Percentiles rank a stretch among this genome's conserved stretches.
These are phyloP conservation scores for Ridgeia piscesae DNA, from an alignment of 1,140 invertebrate genomes.

Conservation along the genomic window DNA sequence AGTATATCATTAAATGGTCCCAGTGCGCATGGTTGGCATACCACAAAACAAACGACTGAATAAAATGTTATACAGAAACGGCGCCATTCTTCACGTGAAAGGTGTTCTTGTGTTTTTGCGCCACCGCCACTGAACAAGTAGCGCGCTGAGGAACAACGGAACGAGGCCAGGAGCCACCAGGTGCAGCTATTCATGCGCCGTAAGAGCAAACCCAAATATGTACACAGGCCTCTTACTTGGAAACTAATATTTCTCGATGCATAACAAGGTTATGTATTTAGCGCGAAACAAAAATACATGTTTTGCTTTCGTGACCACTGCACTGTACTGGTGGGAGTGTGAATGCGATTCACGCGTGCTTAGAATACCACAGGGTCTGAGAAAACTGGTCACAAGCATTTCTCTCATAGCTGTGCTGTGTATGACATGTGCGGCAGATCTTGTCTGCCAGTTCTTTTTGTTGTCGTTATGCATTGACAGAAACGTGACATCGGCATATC, in stretches of 20 bases:
- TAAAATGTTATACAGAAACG: neutral
- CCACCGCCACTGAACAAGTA: neutral
- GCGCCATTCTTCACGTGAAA: neutral
- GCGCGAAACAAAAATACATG: neutral
- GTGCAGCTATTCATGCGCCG: neutral
- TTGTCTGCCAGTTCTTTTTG: neutral
- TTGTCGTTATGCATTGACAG: neutral
- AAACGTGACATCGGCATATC: neutral
- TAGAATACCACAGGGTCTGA: neutral
- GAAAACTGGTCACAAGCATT: neutral
- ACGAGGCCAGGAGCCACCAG: neutral
- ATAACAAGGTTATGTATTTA: neutral
- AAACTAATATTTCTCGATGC: neutral
- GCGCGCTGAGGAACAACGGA: neutral
- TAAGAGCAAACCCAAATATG: neutral
- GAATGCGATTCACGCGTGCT: neutral
- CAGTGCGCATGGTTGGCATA: neutral
- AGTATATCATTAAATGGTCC: neutral
- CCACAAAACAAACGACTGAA: neutral
- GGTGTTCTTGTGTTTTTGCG: neutral
- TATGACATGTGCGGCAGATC: neutral
- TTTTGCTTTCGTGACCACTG: neutral
- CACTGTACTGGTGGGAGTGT: neutral
- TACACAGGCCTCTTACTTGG: neutral
- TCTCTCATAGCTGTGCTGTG: neutral